These are phyloP conservation scores for Sminthurides aquaticus DNA, from an alignment of 2,888 invertebrate genomes.

Conservation along the genomic window DNA sequence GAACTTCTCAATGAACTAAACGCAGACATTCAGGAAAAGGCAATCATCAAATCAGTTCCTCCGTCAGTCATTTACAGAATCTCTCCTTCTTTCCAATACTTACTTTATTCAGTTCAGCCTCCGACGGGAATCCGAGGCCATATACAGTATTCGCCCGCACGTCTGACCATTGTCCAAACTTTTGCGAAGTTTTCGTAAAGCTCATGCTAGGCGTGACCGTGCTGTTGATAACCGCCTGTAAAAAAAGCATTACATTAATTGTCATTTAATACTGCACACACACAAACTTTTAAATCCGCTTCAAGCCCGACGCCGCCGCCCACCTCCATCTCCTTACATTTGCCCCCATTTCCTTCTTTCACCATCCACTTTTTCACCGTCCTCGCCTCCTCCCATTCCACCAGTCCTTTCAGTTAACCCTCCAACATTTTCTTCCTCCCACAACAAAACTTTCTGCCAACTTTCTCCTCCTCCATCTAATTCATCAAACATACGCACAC, in stretches of 20 bases:
- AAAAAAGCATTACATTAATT: background rate
- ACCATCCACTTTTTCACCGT: too few relatives aligned
- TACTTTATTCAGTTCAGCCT: conserved; percentile 87
- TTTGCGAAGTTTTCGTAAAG: conserved; percentile 97
- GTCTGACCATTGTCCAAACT: conserved; percentile 99
- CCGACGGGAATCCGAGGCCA: conserved; percentile 90
- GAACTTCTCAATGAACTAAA: conserved; percentile 92
- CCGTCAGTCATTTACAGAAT: background rate
- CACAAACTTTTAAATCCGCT: too few relatives aligned
- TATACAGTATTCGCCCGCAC: conserved; percentile 94
- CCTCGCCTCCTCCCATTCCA: too few relatives aligned
- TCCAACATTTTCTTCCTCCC: too few relatives aligned
- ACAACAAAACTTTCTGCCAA: too few relatives aligned
- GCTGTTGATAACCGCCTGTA: conserved; percentile 91
- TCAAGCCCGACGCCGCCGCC: background rate
- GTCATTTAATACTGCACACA: background rate
- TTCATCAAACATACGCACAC: too few relatives aligned
- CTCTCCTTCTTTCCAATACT: background rate
- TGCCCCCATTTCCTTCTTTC: too few relatives aligned
- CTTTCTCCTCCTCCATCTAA: too few relatives aligned
- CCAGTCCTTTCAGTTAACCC: too few relatives aligned
- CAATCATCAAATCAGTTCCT: too few relatives aligned
- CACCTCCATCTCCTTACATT: background rate
- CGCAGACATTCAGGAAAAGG: conserved; percentile 13
- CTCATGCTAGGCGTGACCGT: conserved; percentile 97